Conservation (phyloP, 2,888 invertebrate genomes). For the Pseudeuparius sepicola region DNA sequence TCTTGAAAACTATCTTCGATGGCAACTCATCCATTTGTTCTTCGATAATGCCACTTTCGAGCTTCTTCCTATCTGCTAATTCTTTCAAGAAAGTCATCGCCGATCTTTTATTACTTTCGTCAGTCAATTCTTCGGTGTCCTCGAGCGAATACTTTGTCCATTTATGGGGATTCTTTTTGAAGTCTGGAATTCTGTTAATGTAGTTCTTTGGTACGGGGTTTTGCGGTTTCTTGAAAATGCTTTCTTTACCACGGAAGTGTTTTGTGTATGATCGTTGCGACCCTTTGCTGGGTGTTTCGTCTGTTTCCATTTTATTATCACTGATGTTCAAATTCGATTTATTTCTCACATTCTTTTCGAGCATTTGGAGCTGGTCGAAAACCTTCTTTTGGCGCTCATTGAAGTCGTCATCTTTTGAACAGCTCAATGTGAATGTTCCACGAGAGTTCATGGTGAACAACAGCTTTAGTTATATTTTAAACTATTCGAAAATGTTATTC, state of each 20-base stretch:
- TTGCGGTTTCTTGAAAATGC: slow-evolving; percentile 69
- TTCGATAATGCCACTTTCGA: slow-evolving; percentile 10
- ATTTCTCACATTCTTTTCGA: slow-evolving; percentile 42
- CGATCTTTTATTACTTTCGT: slow-evolving; percentile 64
- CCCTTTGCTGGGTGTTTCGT: slow-evolving; percentile 23
- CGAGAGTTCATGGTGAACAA: too few species aligned
- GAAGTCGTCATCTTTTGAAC: slow-evolving; percentile 35
- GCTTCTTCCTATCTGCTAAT: slow-evolving; percentile 41
- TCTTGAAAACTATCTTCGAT: slow-evolving; percentile 33
- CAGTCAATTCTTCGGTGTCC: slow-evolving; percentile 75
- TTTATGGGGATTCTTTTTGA: slow-evolving; percentile 66
- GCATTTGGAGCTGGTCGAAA: slow-evolving; percentile 53
- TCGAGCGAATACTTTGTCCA: slow-evolving; percentile 73
- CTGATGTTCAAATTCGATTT: slow-evolving; percentile 11
- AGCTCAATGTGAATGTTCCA: slow-evolving; percentile 21
- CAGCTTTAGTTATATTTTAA: too few species aligned
- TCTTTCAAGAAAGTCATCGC: slow-evolving; percentile 67
- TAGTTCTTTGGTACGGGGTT: slow-evolving; percentile 44
- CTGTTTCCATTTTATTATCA: slow-evolving; percentile 20
- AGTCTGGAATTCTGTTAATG: slow-evolving; percentile 42
- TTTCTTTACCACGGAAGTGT: slow-evolving; percentile 60
- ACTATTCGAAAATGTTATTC: too few species aligned
- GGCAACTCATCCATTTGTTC: slow-evolving; percentile 26
- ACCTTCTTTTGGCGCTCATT: slow-evolving; percentile 55
- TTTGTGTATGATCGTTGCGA: slow-evolving; percentile 44